Conservation (phyloP, 2,113 vertebrate genomes). For the Dromas ardeola region DNA sequence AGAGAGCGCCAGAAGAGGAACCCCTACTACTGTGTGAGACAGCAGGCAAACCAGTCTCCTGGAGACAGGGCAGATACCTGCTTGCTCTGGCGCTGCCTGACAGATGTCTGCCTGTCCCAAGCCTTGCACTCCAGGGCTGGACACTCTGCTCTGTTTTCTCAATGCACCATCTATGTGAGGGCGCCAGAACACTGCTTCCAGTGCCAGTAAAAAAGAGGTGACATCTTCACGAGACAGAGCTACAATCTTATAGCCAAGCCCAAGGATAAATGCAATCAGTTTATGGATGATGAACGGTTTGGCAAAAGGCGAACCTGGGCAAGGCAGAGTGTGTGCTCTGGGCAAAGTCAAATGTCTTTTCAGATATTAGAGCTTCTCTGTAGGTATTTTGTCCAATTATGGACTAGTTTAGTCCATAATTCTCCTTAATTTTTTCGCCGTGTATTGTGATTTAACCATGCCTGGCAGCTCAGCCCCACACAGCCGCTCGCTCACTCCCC, state of each 20-base stretch:
- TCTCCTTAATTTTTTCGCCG: neutral
- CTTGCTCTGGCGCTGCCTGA: neutral
- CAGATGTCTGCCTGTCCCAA: neutral
- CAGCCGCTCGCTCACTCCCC: neutral
- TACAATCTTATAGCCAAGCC: neutral
- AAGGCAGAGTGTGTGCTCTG: neutral
- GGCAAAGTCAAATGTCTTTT: slow-evolving; percentile 22
- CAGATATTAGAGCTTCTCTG: neutral
- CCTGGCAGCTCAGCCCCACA: neutral
- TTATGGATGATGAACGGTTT: neutral
- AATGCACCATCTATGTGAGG: neutral
- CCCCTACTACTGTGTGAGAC: neutral
- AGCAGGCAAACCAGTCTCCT: neutral
- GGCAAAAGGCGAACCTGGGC: neutral
- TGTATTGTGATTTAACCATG: neutral
- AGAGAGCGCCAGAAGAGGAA: neutral
- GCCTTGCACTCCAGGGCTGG: neutral
- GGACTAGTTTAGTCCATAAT: neutral
- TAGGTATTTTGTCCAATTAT: neutral
- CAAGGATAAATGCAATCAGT: slow-evolving; percentile 24
- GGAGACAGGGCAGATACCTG: neutral
- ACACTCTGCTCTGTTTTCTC: neutral
- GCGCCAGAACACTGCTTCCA: neutral
- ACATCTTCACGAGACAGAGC: neutral
- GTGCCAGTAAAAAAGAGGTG: neutral